A percentile compares a stretch with the other conserved stretches of the same genome.
phyloP scores from a whole-genome alignment of 2,797 vertebrate species.

The Notamacropus eugenii region DNA sequence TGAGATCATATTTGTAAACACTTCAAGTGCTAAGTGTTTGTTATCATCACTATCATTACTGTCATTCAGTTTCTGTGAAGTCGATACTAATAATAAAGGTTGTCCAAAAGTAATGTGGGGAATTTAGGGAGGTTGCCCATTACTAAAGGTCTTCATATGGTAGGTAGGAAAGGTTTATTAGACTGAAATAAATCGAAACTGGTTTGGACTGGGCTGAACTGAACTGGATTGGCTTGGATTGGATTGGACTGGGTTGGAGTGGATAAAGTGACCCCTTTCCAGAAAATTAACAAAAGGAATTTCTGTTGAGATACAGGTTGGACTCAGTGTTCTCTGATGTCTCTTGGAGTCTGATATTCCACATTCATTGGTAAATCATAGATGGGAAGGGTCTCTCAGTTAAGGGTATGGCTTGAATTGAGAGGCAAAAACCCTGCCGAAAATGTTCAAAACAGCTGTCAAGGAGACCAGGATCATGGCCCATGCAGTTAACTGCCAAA shows the following conservation, averaged over 20 bases:
- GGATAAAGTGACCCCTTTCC: background rate
- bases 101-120: background rate
- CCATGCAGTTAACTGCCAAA: background rate
- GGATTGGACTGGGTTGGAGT: background rate
- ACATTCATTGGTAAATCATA: constrained; percentile 49
- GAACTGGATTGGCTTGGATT: background rate
- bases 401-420: constrained; percentile 76
- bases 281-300: background rate
- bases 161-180: background rate
- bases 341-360: background rate
- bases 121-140: background rate
- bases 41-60: background rate
- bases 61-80: background rate
- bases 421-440: constrained; percentile 58
- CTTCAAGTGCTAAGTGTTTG: background rate
- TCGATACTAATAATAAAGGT: background rate
- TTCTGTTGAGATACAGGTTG: background rate
- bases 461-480: constrained; percentile 10
- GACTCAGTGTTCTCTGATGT: background rate
- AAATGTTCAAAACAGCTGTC: constrained; percentile 63
- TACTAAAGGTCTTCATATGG: background rate
- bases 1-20: background rate
- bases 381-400: constrained; percentile 71
- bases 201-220: no score
- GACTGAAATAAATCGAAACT: background rate